Evolutionary conservation across 2,797 vertebrate genomes (phyloP).

Genomic region (Poecile montanus): DNA sequence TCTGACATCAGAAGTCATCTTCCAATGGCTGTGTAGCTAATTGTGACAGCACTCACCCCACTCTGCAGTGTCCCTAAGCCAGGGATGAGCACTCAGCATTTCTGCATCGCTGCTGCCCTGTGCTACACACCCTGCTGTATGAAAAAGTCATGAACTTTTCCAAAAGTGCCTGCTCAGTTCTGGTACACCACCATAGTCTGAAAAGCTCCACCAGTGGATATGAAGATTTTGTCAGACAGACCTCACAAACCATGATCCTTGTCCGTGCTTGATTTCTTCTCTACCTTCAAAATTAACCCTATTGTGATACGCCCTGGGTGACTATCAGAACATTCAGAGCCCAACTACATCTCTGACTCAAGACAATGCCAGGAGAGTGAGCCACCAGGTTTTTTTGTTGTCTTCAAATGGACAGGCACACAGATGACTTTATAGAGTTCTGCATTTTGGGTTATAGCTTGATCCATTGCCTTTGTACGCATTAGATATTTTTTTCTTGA

Average conservation of each 20-base stretch:
- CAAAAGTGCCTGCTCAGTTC: not conserved
- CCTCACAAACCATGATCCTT: not conserved
- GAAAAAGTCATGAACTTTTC: not conserved
- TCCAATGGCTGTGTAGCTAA: not conserved
- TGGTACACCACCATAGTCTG: not conserved
- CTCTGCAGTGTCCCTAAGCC: not conserved
- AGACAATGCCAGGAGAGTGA: accelerated
- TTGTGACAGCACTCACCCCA: not conserved
- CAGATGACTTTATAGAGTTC: not conserved
- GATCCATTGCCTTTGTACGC: accelerated
- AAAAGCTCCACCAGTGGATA: not conserved
- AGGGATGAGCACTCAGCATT: not conserved
- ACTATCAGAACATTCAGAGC: not conserved
- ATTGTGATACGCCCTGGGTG: accelerated
- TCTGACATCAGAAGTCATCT: not conserved
- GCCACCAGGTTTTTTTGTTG: not conserved
- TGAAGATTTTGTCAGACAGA: not conserved
- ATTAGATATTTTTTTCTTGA: not conserved
- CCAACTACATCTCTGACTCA: not conserved
- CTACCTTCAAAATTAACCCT: not conserved
- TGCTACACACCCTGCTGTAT: not conserved
- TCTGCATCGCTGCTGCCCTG: not conserved
- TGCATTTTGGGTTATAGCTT: not conserved
- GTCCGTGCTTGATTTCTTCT: not conserved
- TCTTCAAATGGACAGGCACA: not conserved